Percentiles rank a stretch among this genome's conserved stretches.
Conservation (phyloP, 2,113 vertebrate genomes). For the Microtus montanus region DNA sequence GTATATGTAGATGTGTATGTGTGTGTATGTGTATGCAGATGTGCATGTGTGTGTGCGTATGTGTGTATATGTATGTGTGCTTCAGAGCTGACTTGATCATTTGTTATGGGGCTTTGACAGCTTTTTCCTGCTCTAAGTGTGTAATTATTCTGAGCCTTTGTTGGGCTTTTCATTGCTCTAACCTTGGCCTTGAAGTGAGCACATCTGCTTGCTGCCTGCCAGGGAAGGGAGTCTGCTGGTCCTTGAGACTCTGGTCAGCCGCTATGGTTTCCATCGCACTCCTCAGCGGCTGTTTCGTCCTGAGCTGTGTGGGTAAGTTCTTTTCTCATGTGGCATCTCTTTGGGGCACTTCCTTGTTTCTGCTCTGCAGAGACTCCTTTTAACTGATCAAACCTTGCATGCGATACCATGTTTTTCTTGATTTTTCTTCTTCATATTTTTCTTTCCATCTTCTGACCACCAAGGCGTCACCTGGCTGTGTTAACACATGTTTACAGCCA, state of each 20-base stretch:
- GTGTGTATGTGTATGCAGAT: too few relatives aligned
- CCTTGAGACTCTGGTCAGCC: constrained; percentile 17
- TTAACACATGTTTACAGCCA: not conserved
- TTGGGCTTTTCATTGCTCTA: not conserved
- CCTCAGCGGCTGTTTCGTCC: constrained; percentile 52
- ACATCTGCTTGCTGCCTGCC: not conserved
- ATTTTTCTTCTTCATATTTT: not conserved
- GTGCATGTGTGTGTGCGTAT: too few relatives aligned
- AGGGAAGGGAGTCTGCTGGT: not conserved
- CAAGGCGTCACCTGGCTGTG: not conserved
- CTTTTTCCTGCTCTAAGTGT: not conserved
- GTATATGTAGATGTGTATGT: too few relatives aligned
- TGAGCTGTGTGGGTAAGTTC: constrained; percentile 54
- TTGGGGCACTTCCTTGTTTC: not conserved
- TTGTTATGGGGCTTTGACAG: not conserved
- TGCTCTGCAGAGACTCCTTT: not conserved
- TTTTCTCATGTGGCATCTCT: not conserved
- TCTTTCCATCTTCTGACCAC: not conserved
- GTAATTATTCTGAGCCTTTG: not conserved
- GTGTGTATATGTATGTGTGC: too few relatives aligned
- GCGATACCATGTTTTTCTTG: not conserved
- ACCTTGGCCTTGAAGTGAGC: not conserved
- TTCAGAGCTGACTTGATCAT: not conserved
- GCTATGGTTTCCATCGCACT: constrained; percentile 9
- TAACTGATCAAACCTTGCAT: not conserved